Base-by-base conservation (phyloP, 1,140 invertebrate species). In the Tetraneura akinire region DNA sequence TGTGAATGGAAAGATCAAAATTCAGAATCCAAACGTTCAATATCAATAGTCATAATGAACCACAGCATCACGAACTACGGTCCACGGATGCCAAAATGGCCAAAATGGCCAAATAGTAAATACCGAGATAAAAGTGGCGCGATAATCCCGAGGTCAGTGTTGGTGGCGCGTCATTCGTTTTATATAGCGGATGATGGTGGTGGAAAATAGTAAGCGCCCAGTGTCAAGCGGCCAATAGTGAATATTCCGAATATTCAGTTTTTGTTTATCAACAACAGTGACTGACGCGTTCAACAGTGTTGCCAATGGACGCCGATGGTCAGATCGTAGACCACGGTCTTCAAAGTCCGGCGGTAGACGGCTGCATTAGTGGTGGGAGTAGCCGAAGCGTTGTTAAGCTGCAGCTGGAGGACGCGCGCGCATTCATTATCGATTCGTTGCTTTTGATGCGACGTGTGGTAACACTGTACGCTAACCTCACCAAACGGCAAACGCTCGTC, bases 241-340 rank as follows among this genome's bases (percentile, higher is more conserved):
- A 37, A 37, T 37, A 37, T 3, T 8, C 32, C n/a, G n/a, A 37
- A 37, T 37, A 37, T 37, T 37, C 8, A 8, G 32, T 71, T 51
- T 71, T 71, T 71, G 68, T 71, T 71, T 71, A 71, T 71, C 68
- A 71, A 71, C 68, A 71, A 74, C 73, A 16, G 37, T n/a, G 37
- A 23, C 16, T 6, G 23, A 8, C 55, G 74, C 23, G 6, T 0
- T 1, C 37, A 3, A 16, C 74, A 62, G 74, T 78, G 55, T 47
- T 8, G 51, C 74, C 74, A 78, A 78, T 23, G 14, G 3, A 6
- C 1, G 16, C 13, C 57, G 16, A 1, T 16, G 9, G 13, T 9
- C 21, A 21, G 32, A 13, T 3, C 51, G 49, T 18, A 4, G 32
- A 37, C 6, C 29, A 14, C 0, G 64, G n/a, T n/a, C n/a, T n/a